Base-by-base conservation (phyloP, 1,140 invertebrate species). In the Brachionus paranguensis region DNA sequence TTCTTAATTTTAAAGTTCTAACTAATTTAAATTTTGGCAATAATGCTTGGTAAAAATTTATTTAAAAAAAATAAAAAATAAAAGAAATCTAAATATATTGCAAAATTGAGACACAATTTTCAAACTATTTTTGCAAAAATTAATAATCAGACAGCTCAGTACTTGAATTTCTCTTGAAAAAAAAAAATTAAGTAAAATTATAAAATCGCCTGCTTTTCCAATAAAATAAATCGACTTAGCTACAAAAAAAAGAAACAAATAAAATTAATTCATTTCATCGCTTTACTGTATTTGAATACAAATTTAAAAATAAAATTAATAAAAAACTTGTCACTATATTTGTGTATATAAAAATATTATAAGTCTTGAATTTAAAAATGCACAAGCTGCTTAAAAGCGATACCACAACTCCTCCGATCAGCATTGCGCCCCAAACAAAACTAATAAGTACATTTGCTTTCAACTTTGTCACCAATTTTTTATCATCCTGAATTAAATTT, bases 231-330 rank as follows among this genome's bases (percentile, higher is more conserved):
- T 37, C 33, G 6, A 37, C 33, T 37, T 37, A 55, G 27, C n/a
- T 1, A 47, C n/a, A 24, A 20, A 27, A 47, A 76, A 24, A 24
- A 43, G 37, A 72, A n/a, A 41, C 24, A 24, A 4, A 6, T 6
- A 29, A 24, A 68, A 27, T 33, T 3, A 47, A 47, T 47, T 47
- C 12, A 47, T 3, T 47, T 76, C 45, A 76, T 76, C 72, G 72
- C 10, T 76, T 76, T 53, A 76, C 10, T 45, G 11, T 14, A 53
- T 76, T 50, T 29, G 72, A 76, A 37, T 76, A 76, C 20, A 76
- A 76, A 53, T 29, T 76, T 50, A 76, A 76, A 50, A 50, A 47
- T 76, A 76, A 50, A 50, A 50, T 76, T 53, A 76, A 76, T 50
- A 76, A 24, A 47, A 76, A 76, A 76, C 72, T 76, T 12, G 45